These are phyloP conservation scores for Myxocyprinus asiaticus DNA, from an alignment of 2,113 vertebrate genomes.

Conservation along the genomic window DNA sequence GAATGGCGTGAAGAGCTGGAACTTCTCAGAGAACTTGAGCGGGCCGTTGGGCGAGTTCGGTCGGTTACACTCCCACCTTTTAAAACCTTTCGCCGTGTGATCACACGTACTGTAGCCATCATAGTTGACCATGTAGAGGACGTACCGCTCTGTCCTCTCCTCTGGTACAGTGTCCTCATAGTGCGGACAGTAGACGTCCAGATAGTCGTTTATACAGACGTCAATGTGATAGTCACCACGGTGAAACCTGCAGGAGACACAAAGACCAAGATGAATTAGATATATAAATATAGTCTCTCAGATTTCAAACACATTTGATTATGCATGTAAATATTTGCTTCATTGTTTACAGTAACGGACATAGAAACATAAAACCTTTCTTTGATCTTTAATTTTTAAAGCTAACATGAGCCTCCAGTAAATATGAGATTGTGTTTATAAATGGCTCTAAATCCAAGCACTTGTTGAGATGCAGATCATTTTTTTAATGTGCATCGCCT, in stretches of 20 bases:
- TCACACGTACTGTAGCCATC: constrained; percentile 98
- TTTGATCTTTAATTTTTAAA: no score
- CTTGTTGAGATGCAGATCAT: no score
- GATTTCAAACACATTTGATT: no score
- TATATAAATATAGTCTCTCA: no score
- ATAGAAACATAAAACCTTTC: no score
- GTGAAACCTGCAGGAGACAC: constrained; percentile 81
- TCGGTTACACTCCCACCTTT: constrained; percentile 98
- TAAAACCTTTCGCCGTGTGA: constrained; percentile 97
- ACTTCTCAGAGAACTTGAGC: constrained; percentile 98
- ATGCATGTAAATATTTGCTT: no score
- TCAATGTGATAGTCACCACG: constrained; percentile 95
- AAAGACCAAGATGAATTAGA: background rate
- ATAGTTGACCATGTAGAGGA: constrained; percentile 99
- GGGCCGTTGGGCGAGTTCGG: constrained; percentile 95
- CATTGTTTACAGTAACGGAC: no score
- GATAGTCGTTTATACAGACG: constrained; percentile 98
- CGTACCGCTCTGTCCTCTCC: constrained; percentile 92
- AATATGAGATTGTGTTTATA: no score
- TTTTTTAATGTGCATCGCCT: no score
- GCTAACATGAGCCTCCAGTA: no score
- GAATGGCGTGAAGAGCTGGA: constrained; percentile 99
- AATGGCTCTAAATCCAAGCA: no score
- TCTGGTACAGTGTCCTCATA: constrained; percentile 92
- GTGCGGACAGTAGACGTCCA: constrained; percentile 98